Base-by-base conservation (phyloP, 2,113 vertebrate genomes). In the Barbus barbus region DNA sequence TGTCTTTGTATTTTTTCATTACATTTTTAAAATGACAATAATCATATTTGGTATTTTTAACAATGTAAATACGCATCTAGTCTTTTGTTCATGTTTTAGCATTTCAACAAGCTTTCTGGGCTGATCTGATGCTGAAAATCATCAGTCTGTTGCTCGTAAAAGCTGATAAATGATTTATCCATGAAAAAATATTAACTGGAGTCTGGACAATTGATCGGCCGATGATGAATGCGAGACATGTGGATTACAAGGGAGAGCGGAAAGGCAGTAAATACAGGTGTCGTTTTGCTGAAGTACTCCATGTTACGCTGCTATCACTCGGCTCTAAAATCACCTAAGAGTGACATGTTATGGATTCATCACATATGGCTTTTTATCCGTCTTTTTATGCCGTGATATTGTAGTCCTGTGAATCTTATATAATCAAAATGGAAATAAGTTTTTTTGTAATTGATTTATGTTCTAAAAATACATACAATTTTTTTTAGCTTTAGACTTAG, bases 121-220 rank as follows among this genome's bases (percentile, higher is more conserved):
- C 60, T 2, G 75, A 69, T 75, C 60, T 36, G 26, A 28, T 36
- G 46, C 22, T n/a, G 71, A 89, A 87, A 83, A 80, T 84, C 89
- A 88, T 91, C 86, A 89, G 87, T 90, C 90, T 87, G 80, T 76
- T 56, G 83, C 88, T 90, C 82, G 84, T 90, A 87, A 91, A 91
- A 89, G 84, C 88, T 88, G 90, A 90, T 91, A 88, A 91, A 91
- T 90, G 90, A 91, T 91, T 90, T 91, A 89, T 90, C 88, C 88
- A 84, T 88, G 87, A 89, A 90, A 90, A 91, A 90, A 91, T 89
- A 90, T 91, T 88, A 89, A 89, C 87, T 90, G 84, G 79, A 86
- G 86, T 86, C 87, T 86, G 88, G 86, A 89, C 89, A 83, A 91
- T 91, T 89, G 89, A 92, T 91, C 82, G 85, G 83, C 53, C 46